Percentiles rank a stretch among this genome's conserved stretches.
Conservation (phyloP, 2,888 invertebrate species). For the Maniola hyperantus region DNA sequence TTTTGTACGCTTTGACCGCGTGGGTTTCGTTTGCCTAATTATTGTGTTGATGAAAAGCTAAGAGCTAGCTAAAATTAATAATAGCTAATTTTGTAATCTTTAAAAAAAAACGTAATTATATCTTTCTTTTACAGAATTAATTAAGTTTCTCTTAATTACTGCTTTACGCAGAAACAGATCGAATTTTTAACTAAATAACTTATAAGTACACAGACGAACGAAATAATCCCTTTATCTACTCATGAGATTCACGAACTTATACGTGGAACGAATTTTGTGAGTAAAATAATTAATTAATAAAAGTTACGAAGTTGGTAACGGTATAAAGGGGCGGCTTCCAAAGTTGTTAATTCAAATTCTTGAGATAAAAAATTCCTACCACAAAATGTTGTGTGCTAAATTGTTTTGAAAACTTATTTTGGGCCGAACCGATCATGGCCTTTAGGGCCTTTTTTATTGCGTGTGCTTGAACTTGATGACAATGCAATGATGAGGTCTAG, state of each 20-base stretch:
- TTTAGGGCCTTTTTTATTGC: neutral
- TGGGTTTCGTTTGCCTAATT: too few species aligned
- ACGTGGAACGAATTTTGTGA: slow-evolving; percentile 32
- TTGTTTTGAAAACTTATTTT: slow-evolving; percentile 24
- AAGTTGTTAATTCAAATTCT: slow-evolving; percentile 36
- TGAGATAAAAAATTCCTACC: slow-evolving; percentile 31
- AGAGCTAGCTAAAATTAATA: too few species aligned
- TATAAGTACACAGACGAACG: neutral
- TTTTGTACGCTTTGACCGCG: too few species aligned
- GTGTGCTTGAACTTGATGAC: too few species aligned
- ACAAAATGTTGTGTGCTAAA: slow-evolving; percentile 23
- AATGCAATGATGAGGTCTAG: too few species aligned
- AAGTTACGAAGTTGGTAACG: slow-evolving; percentile 39
- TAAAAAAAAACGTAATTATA: too few species aligned
- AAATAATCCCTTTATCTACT: slow-evolving; percentile 11
- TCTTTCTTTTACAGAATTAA: neutral
- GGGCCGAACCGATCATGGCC: neutral
- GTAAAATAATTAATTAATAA: slow-evolving; percentile 43
- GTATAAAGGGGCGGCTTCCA: slow-evolving; percentile 35
- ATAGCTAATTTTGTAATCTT: too few species aligned
- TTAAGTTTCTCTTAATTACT: neutral
- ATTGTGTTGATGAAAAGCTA: too few species aligned
- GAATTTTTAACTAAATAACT: neutral
- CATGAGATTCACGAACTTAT: neutral
- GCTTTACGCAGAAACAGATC: neutral